These are phyloP conservation scores for Cheilosia grossa DNA, from an alignment of 2,888 invertebrate species.

Conservation along the genomic window DNA sequence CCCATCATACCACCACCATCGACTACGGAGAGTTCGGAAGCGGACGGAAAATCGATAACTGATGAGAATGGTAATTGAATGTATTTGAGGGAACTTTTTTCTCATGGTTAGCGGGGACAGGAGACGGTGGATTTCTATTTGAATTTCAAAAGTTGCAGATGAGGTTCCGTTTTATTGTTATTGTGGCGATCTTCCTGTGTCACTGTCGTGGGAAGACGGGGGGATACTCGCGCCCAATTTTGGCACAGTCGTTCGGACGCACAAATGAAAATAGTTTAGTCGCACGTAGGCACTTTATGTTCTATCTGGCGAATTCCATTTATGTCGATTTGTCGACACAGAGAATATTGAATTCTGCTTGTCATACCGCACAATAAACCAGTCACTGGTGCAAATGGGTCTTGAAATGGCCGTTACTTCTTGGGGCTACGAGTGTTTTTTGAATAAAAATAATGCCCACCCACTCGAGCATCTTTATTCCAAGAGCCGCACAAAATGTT, in stretches of 20 bases:
- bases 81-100: constrained; percentile 47
- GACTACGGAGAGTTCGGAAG: constrained; percentile 14
- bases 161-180: constrained; percentile 19
- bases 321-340: constrained; percentile 20
- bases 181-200: not conserved
- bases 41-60: constrained; percentile 64
- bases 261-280: constrained; percentile 9
- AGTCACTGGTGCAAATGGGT: not conserved
- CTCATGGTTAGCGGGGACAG: not conserved
- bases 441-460: too few species aligned
- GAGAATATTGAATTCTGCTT: constrained; percentile 31
- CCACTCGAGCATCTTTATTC: too few species aligned
- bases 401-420: not conserved
- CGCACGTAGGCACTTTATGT: constrained; percentile 58
- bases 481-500: too few species aligned
- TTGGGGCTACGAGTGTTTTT: not conserved
- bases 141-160: constrained; percentile 42
- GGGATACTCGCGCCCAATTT: not conserved
- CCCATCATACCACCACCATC: not conserved
- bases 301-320: constrained; percentile 44
- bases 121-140: constrained; percentile 41
- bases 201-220: too few species aligned
- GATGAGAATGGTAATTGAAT: constrained; percentile 73
- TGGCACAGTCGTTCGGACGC: constrained; percentile 16
- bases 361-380: constrained; percentile 1